Base-by-base conservation (phyloP, 1,140 invertebrate species). In the Magallana gigas region DNA sequence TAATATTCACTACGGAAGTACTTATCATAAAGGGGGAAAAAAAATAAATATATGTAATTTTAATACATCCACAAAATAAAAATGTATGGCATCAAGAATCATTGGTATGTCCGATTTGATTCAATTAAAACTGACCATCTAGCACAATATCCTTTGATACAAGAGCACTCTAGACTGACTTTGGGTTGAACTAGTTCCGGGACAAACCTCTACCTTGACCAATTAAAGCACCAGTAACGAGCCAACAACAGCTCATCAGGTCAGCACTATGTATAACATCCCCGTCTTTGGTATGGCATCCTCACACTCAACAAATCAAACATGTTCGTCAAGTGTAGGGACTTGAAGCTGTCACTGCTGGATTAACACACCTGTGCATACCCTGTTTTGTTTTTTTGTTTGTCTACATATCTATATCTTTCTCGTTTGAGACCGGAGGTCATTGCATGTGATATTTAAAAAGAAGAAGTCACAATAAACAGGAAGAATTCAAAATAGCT, bases 31-130 rank as follows among this genome's bases (percentile, higher is more conserved):
- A 29, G 11, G 36, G 68, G 36, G 0, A 23, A 71, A 71, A 18
- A 71, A 48, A 48, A 48, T 48, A 48, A 48, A 48, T 48, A 48
- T 48, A 48, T 48, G 36, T 48, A 48, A 48, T 48, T 48, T 29
- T 62, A 23, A 23, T 12, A 71, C 68, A 71, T 23, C 36, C 18
- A 71, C 23, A 23, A 62, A 71, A 48, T 48, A 23, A 71, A 8
- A 71, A 1, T 71, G 23, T 71, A 71, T 71, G 68, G 68, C 68
- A 71, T 29, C 68, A 71, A 29, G 68, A 71, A 71, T 71, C 36
- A 71, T 23, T 23, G 68, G 36, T 29, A 29, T 62, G 5, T 71
- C 68, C 36, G 68, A n/a, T 16, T 62, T 62, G 60, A 62, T 62
- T n/a, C 11, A 62, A 62, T 16, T 16, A 16, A 12, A n/a, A 62